A percentile compares a stretch with the other conserved stretches of the same genome.
Conservation (phyloP, 2,888 invertebrate genomes). For the Rhimphoctona megacephalus region DNA sequence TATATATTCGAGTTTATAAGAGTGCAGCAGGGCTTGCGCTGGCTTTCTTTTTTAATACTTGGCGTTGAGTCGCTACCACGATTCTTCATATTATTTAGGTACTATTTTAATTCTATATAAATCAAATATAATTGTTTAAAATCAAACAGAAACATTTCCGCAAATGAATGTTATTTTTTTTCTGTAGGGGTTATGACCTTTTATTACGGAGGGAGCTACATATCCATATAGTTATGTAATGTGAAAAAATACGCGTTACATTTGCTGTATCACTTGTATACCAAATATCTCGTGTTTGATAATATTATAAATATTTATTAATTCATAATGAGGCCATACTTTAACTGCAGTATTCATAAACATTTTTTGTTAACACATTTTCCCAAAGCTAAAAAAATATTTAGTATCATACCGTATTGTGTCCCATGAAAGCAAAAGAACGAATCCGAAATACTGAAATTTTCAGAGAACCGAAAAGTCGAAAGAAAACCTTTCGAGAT, state of each 20-base stretch:
- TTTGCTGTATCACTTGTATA: slow-evolving; percentile 7
- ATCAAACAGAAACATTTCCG: background rate
- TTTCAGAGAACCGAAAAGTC: background rate
- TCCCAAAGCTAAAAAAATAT: background rate
- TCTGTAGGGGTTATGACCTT: background rate
- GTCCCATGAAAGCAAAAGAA: background rate
- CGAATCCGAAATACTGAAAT: background rate
- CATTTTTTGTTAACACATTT: background rate
- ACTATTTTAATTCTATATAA: background rate
- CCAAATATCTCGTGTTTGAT: background rate
- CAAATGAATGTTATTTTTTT: background rate
- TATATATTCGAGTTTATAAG: no score
- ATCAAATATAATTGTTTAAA: background rate
- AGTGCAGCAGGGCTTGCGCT: no score
- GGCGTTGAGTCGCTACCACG: no score
- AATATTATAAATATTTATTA: slow-evolving; percentile 14
- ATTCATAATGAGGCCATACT: background rate
- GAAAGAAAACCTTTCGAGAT: background rate
- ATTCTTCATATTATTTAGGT: no score
- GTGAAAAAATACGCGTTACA: background rate
- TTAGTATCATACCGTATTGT: background rate
- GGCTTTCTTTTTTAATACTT: no score
- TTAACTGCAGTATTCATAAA: slow-evolving; percentile 23
- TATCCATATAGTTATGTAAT: background rate
- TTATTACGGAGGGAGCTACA: background rate